Evolutionary conservation across 2,113 vertebrate species (phyloP).

Genomic region (Jacana jacana): DNA sequence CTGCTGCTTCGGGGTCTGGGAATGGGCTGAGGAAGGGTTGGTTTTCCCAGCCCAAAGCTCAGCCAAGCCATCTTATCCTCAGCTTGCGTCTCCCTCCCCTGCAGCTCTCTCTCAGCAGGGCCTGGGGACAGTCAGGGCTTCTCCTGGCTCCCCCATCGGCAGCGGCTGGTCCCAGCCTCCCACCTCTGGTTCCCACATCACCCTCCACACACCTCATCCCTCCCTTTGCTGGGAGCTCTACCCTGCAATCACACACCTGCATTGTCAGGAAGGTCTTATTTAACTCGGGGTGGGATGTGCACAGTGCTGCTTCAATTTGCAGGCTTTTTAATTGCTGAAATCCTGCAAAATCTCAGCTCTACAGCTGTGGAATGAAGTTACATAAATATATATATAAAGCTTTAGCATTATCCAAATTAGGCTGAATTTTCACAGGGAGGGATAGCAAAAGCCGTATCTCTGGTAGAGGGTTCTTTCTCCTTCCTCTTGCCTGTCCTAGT

Average conservation of each 20-base stretch:
- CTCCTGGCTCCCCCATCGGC: not conserved
- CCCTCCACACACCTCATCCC: not conserved
- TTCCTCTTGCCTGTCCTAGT: not conserved
- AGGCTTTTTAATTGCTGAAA: not conserved
- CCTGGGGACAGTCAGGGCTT: not conserved
- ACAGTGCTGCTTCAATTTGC: not conserved
- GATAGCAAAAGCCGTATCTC: not conserved
- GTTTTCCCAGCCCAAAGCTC: not conserved
- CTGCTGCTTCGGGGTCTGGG: not conserved
- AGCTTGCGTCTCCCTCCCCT: not conserved
- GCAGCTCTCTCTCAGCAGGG: not conserved
- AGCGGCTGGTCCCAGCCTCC: not conserved
- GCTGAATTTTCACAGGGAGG: not conserved
- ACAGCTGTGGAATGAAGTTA: not conserved
- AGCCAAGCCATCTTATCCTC: not conserved
- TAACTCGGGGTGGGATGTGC: not conserved
- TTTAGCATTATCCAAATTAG: not conserved
- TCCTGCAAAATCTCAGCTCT: not conserved
- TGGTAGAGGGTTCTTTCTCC: not conserved
- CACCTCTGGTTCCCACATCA: fast-evolving
- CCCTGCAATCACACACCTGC: not conserved
- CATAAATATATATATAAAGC: too few species aligned
- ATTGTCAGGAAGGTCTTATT: not conserved
- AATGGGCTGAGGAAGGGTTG: not conserved
- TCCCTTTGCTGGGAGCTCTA: not conserved